Base-by-base conservation (phyloP, 2,888 invertebrate species). In the Colostygia pectinataria region DNA sequence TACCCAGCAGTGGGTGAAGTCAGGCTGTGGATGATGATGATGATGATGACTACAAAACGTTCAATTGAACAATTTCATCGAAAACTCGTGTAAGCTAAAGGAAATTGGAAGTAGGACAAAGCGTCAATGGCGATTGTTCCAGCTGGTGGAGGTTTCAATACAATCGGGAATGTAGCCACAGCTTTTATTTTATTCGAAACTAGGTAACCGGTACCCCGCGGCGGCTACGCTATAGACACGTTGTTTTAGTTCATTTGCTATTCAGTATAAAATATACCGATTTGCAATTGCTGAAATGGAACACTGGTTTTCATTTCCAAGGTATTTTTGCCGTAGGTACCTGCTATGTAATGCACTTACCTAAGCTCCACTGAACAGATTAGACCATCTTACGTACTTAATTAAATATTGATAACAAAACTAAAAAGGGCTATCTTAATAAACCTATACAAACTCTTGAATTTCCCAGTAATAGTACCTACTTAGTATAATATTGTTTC, bases 61-160 rank as follows among this genome's bases (percentile, higher is more conserved):
- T 9, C 10, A 8, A 41, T 36, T 23, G 34, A 29, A 47, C 36
- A 38, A 29, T 42, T 46, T 34, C 8, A 29, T 47, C 38, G n/a
- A 43, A 33, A 46, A 39, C 44, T 40, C 23, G 40, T 34, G 18
- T 24, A 31, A 46, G 41, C 27, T 36, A 40, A 37, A 40, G 47
- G 40, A 53, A 53, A 53, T 55, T 56, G 50, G 44, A 63, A 65
- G 63, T 63, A 53, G 52, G 44, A 60, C 57, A 62, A 60, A 60
- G 55, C 51, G 52, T 49, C 53, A 59, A 52, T 53, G 48, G 39
- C 49, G 41, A 64, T 62, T 60, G 59, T 61, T 63, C 53, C 54
- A 60, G 47, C 36, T 47, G 33, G 40, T 45, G 20, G 56, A 54
- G 34, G 48, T 48, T 57, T 36, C 48, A 54, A 54, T 44, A 57